Evolutionary conservation across 2,888 invertebrate species (phyloP).

Genomic region (Drosophila anceps): DNA sequence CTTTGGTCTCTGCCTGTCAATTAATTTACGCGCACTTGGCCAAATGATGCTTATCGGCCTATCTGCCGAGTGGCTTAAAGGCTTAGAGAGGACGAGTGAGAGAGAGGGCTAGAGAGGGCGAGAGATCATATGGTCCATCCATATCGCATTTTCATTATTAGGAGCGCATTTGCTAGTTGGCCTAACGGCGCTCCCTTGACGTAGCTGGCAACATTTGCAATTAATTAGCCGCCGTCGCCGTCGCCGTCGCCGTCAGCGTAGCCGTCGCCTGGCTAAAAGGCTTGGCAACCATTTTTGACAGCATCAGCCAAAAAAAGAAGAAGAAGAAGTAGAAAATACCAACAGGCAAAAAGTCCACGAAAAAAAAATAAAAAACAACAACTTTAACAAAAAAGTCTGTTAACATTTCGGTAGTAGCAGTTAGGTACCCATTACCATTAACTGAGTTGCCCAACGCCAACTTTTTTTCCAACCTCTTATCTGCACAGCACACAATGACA

Average conservation of each 20-base stretch:
- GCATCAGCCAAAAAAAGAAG: slow-evolving; percentile 54
- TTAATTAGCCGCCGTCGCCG: slow-evolving; percentile 69
- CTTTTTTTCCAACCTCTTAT: slow-evolving; percentile 58
- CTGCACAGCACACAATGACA: slow-evolving; percentile 69
- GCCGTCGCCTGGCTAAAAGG: slow-evolving; percentile 61
- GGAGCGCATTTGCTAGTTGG: slow-evolving; percentile 27
- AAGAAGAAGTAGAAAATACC: slow-evolving; percentile 9
- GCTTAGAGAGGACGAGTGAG: not conserved
- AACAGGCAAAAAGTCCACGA: slow-evolving; percentile 15
- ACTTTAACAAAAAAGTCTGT: slow-evolving; percentile 50
- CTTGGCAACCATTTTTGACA: slow-evolving; percentile 76
- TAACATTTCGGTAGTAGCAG: slow-evolving; percentile 69
- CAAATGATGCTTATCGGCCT: slow-evolving; percentile 52
- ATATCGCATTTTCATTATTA: slow-evolving; percentile 60
- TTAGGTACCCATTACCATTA: slow-evolving; percentile 57
- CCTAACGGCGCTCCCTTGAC: slow-evolving; percentile 67
- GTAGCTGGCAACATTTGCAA: slow-evolving; percentile 69
- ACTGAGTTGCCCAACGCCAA: slow-evolving; percentile 48
- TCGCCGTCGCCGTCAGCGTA: slow-evolving; percentile 51
- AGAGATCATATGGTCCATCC: slow-evolving; percentile 31
- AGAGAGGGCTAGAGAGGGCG: not conserved
- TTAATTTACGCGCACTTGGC: slow-evolving; percentile 77
- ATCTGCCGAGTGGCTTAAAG: slow-evolving; percentile 21
- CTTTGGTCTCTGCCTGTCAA: slow-evolving; percentile 49
- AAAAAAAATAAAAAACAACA: not conserved